Evolutionary conservation across 2,888 invertebrate species (phyloP), one percentile per base, ranked within the genome.

Genomic region (Zonitis immaculata): DNA sequence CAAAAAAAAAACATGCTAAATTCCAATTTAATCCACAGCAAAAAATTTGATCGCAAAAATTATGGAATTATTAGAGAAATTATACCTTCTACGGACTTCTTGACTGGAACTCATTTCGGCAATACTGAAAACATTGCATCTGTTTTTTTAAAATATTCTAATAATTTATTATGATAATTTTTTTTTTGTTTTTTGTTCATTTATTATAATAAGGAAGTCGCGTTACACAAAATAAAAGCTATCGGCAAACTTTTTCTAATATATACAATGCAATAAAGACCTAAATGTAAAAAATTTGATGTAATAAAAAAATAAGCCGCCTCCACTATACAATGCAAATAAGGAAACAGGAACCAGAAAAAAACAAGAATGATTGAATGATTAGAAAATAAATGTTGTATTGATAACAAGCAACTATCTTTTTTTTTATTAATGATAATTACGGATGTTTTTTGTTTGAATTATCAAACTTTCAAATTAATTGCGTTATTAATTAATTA

Each of bases 1-100:
- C 4, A n/a, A 16, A 35, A 16, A 8, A 18, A 9, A 35, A 35
- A 14, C 35, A 18, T 35, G 35, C 35, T 18, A 16, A 35, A 12
- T 35, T 35, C 16, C 8, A 35, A 35, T 35, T 35, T 9, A 16
- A 8, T 18, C 9, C 7, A 32, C 8, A 50, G 35, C n/a, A n/a
- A n/a, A n/a, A n/a, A n/a, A n/a, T n/a, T n/a, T n/a, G n/a, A n/a
- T n/a, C n/a, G n/a, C n/a, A n/a, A n/a, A n/a, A n/a, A n/a, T n/a
- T n/a, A n/a, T n/a, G n/a, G n/a, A n/a, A n/a, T n/a, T n/a, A n/a
- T n/a, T n/a, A n/a, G 1, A 3, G 16, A 18, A 43, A 51, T 35
- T 45, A 51, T 75, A 75, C 75, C 75, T 75, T 74, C 74, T 70
- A 61, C 75, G 72, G 62, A 69, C 72, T 66, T 75, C 75, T 66